Conservation (phyloP, 1,140 invertebrate species). For the Atta texana region DNA sequence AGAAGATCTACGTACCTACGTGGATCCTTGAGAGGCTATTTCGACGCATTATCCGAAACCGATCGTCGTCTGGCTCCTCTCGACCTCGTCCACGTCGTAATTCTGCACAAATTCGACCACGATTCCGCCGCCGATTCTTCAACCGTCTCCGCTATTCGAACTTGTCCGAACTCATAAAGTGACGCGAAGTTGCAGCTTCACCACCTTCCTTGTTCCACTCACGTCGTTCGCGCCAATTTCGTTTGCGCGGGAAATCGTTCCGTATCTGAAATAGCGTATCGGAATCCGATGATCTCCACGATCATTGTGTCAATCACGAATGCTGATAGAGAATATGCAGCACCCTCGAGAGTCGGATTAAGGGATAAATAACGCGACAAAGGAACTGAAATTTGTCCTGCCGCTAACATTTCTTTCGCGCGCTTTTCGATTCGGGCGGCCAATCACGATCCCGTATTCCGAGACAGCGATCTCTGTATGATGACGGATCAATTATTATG, state of each 20-base stretch:
- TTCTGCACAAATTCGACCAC: neutral
- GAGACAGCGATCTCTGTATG: neutral
- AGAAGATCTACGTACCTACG: neutral
- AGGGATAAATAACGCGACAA: neutral
- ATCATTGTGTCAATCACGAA: neutral
- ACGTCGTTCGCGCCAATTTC: neutral
- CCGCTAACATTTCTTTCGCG: neutral
- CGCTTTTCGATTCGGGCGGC: neutral
- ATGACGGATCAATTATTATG: neutral
- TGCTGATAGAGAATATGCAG: neutral
- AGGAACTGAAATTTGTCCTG: too few relatives aligned
- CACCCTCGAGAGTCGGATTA: too few relatives aligned
- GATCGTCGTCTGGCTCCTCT: neutral
- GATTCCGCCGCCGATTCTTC: neutral
- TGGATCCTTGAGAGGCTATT: neutral
- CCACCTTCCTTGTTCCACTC: too few relatives aligned
- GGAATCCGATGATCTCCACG: neutral
- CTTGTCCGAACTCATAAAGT: neutral
- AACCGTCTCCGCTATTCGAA: neutral
- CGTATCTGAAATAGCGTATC: neutral
- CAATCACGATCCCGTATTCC: neutral
- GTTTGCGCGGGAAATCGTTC: neutral
- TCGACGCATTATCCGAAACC: neutral
- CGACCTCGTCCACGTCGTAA: neutral
- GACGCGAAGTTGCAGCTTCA: neutral